These are phyloP conservation scores for Mormyrops attenuatus DNA, from an alignment of 2,797 vertebrate genomes.

Conservation along the genomic window DNA sequence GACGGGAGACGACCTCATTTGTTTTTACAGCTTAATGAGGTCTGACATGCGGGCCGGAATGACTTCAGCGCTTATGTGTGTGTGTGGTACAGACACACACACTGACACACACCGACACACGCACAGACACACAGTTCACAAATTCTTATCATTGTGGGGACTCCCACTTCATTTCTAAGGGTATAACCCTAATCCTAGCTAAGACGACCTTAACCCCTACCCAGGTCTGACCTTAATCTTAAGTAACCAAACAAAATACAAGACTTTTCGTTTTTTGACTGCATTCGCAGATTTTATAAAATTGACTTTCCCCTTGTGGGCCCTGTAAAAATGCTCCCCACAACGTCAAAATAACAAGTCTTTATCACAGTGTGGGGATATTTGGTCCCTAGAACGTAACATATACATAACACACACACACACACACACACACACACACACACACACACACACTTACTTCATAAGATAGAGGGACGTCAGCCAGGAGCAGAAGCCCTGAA, in stretches of 20 bases:
- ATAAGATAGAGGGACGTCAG: conserved; percentile 87
- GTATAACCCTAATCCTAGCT: not conserved
- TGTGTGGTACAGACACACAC: conserved; percentile 33
- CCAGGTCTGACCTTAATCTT: not conserved
- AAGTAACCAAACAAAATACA: not conserved
- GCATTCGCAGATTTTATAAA: no score
- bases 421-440: conserved; percentile 16
- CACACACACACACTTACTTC: conserved; percentile 78
- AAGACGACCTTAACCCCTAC: not conserved
- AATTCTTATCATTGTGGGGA: conserved; percentile 30
- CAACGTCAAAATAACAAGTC: not conserved
- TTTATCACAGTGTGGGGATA: not conserved
- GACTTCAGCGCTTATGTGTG: conserved; percentile 52
- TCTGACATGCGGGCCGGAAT: conserved; percentile 48
- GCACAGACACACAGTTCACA: conserved; percentile 67
- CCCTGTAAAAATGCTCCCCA: not conserved
- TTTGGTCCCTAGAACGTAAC: not conserved
- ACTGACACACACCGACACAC: conserved; percentile 15
- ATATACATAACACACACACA: not conserved
- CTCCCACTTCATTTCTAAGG: not conserved
- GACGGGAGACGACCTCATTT: conserved; percentile 53
- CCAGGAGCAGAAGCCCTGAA: conserved; percentile 94
- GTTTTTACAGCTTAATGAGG: conserved; percentile 62
- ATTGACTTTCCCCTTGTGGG: no score
- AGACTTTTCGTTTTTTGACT: not conserved